phyloP scores from a whole-genome alignment of 2,888 invertebrate species.

The Synanthedon formicaeformis region DNA sequence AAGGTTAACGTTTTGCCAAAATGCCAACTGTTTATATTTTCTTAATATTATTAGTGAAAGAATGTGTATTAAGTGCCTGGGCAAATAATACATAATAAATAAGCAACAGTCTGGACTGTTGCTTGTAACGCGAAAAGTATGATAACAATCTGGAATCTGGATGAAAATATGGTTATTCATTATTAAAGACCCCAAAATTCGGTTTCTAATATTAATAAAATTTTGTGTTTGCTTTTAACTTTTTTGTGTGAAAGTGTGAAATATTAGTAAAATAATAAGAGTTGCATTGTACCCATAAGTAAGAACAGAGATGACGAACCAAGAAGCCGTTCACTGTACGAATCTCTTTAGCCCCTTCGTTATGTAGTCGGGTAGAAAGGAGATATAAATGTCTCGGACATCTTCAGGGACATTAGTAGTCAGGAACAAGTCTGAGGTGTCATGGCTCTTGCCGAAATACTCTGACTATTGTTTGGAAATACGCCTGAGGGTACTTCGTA shows the following conservation, averaged over 20 bases:
- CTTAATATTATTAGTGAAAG: background rate
- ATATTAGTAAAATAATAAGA: too few species aligned
- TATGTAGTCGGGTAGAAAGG: constrained; percentile 25
- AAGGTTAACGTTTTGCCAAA: background rate
- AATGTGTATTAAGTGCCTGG: too few species aligned
- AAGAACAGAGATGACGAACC: background rate
- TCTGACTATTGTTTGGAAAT: constrained; percentile 22
- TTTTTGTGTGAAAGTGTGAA: too few species aligned
- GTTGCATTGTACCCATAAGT: too few species aligned
- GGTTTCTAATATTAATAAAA: too few species aligned
- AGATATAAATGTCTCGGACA: constrained; percentile 40
- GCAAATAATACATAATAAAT: too few species aligned
- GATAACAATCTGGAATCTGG: too few species aligned
- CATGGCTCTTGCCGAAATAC: constrained; percentile 19
- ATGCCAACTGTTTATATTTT: background rate
- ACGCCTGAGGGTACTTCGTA: constrained; percentile 17
- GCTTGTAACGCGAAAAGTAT: too few species aligned
- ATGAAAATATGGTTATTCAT: too few species aligned
- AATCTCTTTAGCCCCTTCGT: constrained; percentile 21
- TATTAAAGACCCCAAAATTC: too few species aligned
- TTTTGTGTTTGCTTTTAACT: too few species aligned
- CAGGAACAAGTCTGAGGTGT: constrained; percentile 23
- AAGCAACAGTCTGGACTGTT: too few species aligned
- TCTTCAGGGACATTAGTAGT: constrained; percentile 38
- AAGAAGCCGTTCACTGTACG: constrained; percentile 9